Evolutionary conservation across 2,113 vertebrate genomes (phyloP).

Genomic region (Ibidorhyncha struthersii): DNA sequence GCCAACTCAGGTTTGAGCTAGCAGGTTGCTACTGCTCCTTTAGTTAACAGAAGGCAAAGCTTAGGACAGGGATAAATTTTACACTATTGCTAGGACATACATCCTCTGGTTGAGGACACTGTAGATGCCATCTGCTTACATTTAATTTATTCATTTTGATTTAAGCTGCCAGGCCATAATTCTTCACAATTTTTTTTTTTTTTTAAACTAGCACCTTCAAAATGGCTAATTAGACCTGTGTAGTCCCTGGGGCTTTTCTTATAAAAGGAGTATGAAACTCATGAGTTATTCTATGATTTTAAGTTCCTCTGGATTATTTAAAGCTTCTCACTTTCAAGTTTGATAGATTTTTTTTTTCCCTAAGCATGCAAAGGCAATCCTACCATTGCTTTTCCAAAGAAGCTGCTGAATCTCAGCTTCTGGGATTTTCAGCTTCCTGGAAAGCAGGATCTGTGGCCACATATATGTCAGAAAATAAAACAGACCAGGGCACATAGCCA

Average conservation of each 20-base stretch:
- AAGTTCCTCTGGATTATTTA: neutral
- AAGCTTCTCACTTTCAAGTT: neutral
- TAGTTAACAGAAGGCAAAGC: slow-evolving; percentile 6
- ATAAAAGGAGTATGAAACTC: neutral
- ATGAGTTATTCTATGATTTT: neutral
- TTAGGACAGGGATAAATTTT: neutral
- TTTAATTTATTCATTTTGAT: neutral
- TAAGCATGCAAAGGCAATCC: neutral
- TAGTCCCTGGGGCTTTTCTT: neutral
- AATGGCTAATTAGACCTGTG: neutral
- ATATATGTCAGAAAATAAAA: slow-evolving; percentile 1
- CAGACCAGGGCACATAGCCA: neutral
- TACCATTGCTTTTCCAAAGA: neutral
- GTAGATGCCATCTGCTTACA: neutral
- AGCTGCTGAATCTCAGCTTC: neutral
- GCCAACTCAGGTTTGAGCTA: neutral
- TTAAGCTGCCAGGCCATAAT: neutral
- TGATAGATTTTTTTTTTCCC: neutral
- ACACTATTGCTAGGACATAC: neutral
- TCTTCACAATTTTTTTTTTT: neutral
- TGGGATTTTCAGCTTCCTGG: neutral
- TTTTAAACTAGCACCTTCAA: neutral
- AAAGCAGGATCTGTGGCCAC: slow-evolving; percentile 5
- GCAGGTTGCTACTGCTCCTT: neutral
- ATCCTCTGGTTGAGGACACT: neutral